These are phyloP conservation scores for Amblyteles armatorius DNA, from an alignment of 2,888 invertebrate genomes.

Conservation along the genomic window DNA sequence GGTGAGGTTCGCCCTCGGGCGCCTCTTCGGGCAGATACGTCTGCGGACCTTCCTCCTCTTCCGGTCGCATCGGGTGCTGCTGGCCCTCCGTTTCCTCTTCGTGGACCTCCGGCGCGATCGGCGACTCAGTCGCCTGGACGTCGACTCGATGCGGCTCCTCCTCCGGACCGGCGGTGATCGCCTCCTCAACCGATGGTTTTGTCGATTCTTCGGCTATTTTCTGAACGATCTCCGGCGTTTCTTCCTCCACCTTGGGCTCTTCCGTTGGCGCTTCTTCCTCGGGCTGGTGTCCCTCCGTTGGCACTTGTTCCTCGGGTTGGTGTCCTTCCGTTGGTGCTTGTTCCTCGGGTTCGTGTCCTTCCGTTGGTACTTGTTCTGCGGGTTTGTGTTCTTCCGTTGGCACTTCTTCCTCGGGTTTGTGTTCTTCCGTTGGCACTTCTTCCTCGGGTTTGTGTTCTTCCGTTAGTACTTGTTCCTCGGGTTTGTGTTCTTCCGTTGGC, in stretches of 20 bases:
- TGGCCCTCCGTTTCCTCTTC: slow-evolving; percentile 67
- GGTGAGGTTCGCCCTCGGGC: slow-evolving; percentile 28
- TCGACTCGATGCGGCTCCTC: slow-evolving; percentile 67
- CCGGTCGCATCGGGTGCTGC: slow-evolving; percentile 31
- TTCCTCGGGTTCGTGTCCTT: not conserved
- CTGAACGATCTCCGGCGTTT: not conserved
- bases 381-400: not conserved
- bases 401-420: not conserved
- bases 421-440: not conserved
- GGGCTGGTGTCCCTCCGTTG: not conserved
- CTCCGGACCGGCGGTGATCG: slow-evolving; percentile 4
- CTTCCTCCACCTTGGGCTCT: not conserved
- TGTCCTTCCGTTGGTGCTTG: not conserved
- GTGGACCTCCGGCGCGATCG: slow-evolving; percentile 65
- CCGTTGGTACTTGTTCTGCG: not conserved
- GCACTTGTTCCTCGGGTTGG: not conserved
- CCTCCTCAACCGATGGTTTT: not conserved
- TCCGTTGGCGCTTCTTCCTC: slow-evolving; percentile 1
- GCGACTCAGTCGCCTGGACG: slow-evolving; percentile 69
- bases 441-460: not conserved
- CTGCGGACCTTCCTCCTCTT: slow-evolving; percentile 70
- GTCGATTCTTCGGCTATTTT: not conserved
- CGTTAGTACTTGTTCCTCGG: not conserved
- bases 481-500: not conserved
- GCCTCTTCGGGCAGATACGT: slow-evolving; percentile 60